phyloP scores from a whole-genome alignment of 2,113 vertebrate species.

The Microcebus lehilahytsara region DNA sequence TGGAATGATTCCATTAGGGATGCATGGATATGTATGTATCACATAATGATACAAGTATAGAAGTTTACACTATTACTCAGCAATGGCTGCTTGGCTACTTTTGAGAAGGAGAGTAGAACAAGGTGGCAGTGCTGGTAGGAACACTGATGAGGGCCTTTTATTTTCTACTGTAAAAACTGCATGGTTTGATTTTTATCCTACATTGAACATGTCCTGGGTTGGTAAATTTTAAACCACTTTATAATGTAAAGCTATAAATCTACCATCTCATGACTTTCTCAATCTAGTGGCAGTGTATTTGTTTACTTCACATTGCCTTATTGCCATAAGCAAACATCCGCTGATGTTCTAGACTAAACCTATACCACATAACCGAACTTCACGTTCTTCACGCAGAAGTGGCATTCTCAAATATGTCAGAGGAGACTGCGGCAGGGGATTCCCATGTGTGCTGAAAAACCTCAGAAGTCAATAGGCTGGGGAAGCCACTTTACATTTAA shows the following conservation, averaged over 20 bases:
- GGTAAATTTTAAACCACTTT: not conserved
- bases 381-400: not conserved
- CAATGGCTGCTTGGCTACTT: not conserved
- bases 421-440: not conserved
- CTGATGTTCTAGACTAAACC: not conserved
- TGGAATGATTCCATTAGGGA: not conserved
- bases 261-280: not conserved
- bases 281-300: conserved; percentile 29
- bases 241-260: not conserved
- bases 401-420: not conserved
- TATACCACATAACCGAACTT: not conserved
- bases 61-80: not conserved
- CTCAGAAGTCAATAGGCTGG: conserved; percentile 8
- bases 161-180: not conserved
- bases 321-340: conserved; percentile 22
- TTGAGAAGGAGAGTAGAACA: not conserved
- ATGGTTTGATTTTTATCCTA: not conserved
- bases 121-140: not conserved
- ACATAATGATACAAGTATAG: not conserved
- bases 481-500: not conserved
- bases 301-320: conserved; percentile 47
- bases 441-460: not conserved
- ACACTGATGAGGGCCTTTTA: not conserved
- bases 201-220: not conserved
- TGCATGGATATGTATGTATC: too few species aligned